These are phyloP conservation scores for Dendropsophus ebraccatus DNA, from an alignment of 2,113 vertebrate genomes.

Conservation along the genomic window DNA sequence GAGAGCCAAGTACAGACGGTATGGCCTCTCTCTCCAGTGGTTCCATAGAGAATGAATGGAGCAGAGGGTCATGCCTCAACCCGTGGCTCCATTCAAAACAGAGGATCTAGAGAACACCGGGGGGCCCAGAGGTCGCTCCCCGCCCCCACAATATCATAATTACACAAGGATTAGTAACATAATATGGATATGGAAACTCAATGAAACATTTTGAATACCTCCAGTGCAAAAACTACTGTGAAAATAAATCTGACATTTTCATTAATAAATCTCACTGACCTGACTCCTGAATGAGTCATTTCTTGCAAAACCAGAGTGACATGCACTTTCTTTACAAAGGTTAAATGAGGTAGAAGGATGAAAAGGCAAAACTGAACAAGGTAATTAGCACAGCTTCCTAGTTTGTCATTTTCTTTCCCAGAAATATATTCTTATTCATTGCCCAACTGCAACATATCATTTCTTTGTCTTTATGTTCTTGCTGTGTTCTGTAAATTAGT, in stretches of 20 bases:
- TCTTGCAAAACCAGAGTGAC: not conserved
- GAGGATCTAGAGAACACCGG: no score
- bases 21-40: no score
- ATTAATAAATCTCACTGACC: constrained; percentile 12
- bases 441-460: not conserved
- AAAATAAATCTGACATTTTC: constrained; percentile 14
- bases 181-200: not conserved
- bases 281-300: constrained; percentile 10
- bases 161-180: not conserved
- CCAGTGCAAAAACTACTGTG: not conserved
- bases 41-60: no score
- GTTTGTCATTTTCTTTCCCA: not conserved
- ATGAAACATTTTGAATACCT: not conserved
- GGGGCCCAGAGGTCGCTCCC: no score
- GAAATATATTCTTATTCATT: not conserved
- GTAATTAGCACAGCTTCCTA: not conserved
- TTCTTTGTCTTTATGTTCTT: not conserved
- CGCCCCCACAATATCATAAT: no score
- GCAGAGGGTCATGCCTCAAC: no score
- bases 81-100: no score
- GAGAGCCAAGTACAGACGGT: no score
- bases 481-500: not conserved
- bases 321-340: not conserved
- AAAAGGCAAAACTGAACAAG: not conserved
- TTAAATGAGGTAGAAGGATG: constrained; percentile 1